Conservation (phyloP, 2,888 invertebrate genomes). For the Drosophila paramelanica region DNA sequence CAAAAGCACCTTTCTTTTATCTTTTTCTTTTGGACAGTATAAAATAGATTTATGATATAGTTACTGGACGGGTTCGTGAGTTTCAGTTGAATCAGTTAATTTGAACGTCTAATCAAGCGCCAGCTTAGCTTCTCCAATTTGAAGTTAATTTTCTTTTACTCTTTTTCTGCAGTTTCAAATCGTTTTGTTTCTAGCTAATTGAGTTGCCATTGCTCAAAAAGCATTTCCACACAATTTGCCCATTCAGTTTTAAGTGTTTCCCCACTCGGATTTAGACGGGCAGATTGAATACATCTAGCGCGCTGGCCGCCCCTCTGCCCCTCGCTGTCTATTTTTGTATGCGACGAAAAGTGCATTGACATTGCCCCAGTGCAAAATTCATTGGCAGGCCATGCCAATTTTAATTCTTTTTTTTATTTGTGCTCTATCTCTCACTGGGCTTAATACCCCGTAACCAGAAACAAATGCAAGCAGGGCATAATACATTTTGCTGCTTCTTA, state of each 20-base stretch:
- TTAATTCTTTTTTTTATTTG: constrained; percentile 47
- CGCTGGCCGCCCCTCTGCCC: not conserved
- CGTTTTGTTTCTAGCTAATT: constrained; percentile 46
- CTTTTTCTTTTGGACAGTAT: constrained; percentile 5
- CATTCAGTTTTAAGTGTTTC: constrained; percentile 44
- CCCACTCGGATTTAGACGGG: constrained; percentile 15
- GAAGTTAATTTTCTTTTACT: not conserved
- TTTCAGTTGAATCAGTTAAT: constrained; percentile 5
- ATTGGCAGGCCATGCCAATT: constrained; percentile 73
- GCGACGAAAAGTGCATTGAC: constrained; percentile 71
- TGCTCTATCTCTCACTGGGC: constrained; percentile 13
- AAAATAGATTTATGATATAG: not conserved
- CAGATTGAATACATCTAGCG: constrained; percentile 41
- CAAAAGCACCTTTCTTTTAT: not conserved
- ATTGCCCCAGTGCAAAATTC: constrained; percentile 69
- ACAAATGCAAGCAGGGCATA: not conserved
- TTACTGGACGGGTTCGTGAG: constrained; percentile 2
- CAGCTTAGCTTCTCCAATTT: constrained; percentile 8
- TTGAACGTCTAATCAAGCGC: constrained; percentile 7
- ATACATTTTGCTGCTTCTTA: not conserved
- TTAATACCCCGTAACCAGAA: constrained; percentile 29
- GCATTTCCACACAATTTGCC: constrained; percentile 44
- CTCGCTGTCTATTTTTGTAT: constrained; percentile 55
- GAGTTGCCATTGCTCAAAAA: constrained; percentile 35
- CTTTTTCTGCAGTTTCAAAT: constrained; percentile 3